Evolutionary conservation across 2,797 vertebrate species (phyloP).

Genomic region (Protonibea diacanthus): DNA sequence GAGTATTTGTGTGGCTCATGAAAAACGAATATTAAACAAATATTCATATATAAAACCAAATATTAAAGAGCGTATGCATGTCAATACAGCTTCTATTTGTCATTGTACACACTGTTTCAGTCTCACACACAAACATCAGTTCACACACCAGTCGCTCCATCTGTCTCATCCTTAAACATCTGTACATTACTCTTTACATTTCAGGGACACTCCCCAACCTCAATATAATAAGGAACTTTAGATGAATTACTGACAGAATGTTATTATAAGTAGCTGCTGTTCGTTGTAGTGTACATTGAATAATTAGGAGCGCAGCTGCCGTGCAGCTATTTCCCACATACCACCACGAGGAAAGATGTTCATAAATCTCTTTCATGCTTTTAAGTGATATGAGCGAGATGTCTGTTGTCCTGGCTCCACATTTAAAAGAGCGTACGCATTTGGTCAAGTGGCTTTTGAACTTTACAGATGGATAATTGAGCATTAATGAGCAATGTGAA

Average conservation of each 20-base stretch:
- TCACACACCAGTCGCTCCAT: no score
- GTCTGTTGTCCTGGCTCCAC: not conserved
- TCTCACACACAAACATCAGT: no score
- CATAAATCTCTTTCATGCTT: no score
- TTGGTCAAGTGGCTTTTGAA: not conserved
- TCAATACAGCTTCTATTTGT: not conserved
- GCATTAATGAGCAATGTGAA: not conserved
- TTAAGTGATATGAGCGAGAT: not conserved
- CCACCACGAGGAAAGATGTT: no score
- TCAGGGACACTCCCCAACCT: no score
- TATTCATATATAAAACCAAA: not conserved
- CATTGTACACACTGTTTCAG: not conserved
- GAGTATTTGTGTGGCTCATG: not conserved
- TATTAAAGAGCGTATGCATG: not conserved
- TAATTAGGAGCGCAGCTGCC: not conserved
- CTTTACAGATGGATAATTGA: conserved; percentile 4
- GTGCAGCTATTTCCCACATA: no score
- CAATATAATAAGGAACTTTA: no score
- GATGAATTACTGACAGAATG: no score
- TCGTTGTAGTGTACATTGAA: no score
- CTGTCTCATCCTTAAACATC: no score
- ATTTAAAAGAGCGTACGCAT: not conserved
- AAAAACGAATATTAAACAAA: not conserved
- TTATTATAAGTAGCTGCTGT: no score
- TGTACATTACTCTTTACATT: no score